These are phyloP conservation scores for Grus americana DNA, from an alignment of 2,113 vertebrate species.

Conservation along the genomic window DNA sequence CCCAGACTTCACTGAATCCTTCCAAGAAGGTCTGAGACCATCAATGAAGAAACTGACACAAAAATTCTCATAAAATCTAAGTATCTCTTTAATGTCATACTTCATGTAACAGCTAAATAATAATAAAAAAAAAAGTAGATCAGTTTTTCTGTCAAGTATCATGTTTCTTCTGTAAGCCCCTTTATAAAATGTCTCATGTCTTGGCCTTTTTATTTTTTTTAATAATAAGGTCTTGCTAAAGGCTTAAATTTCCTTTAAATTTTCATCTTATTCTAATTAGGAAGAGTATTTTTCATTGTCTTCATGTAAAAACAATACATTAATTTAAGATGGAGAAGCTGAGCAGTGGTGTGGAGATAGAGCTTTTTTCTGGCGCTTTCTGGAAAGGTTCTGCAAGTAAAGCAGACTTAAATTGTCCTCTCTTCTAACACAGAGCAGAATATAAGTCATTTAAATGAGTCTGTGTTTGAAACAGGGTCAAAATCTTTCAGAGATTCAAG, in stretches of 20 bases:
- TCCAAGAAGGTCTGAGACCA: not conserved
- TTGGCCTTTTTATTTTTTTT: not conserved
- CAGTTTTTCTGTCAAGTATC: not conserved
- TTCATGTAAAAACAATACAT: not conserved
- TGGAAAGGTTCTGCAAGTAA: not conserved
- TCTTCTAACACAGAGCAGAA: not conserved
- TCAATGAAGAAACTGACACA: not conserved
- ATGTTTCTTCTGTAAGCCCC: not conserved
- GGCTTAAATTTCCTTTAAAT: not conserved
- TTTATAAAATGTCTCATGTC: not conserved
- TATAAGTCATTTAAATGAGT: not conserved
- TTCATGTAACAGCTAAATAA: not conserved
- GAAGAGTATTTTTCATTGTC: not conserved
- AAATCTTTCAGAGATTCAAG: not conserved
- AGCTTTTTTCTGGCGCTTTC: not conserved
- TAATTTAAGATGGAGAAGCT: not conserved
- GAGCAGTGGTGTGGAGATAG: not conserved
- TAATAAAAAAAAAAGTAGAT: not conserved
- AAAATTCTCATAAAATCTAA: not conserved
- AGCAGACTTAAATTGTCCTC: not conserved
- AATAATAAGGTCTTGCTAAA: not conserved
- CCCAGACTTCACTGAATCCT: not conserved
- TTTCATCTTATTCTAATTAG: not conserved
- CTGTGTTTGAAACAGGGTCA: not conserved
- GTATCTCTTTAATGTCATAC: not conserved